Evolutionary conservation across 1,140 invertebrate genomes (phyloP), one percentile per base, ranked within the genome.

Genomic region (Macrobrachium rosenbergii): DNA sequence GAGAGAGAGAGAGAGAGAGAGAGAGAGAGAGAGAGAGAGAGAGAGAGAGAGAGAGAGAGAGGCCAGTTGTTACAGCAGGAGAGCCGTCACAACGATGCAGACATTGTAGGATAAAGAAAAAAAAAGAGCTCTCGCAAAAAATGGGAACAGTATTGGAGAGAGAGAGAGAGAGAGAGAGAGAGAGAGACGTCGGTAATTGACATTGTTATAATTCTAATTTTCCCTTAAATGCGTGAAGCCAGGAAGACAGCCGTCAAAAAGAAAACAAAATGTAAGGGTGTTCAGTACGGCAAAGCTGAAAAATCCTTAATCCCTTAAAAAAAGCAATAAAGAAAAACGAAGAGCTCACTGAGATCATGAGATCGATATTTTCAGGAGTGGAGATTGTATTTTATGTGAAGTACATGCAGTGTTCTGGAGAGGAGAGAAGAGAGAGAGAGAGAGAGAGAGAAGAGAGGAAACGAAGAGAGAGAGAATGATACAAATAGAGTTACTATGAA

Each of bases 381-480:
- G 28, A 3, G 3, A 37, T 37, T 37, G 3, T 37, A 3, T 37
- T 37, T 37, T 37, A n/a, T 37, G 28, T 37, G n/a, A 37, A 37
- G 28, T 37, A 37, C 3, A n/a, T n/a, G n/a, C n/a, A 3, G 3
- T 37, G 3, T 37, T 37, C 28, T 59, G 59, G 6, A 79, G 58
- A 79, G 77, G 58, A 79, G 58, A 76, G 73, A n/a, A 76, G 73
- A 79, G 28, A 59, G 76, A 79, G 37, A 79, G 45, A 79, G 37
- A 79, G 76, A 79, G 14, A 79, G 76, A 59, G 14, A 79, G 76
- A 59, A 79, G 76, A 79, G 6, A 59, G 45, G n/a, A n/a, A n/a
- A n/a, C n/a, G n/a, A n/a, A 21, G 19, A 79, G 45, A 79, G 6
- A 79, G 16, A 21, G 16, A 8, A 6, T 5, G n/a, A 17, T 16